Base-by-base conservation (phyloP, 2,888 invertebrate species). In the Sepiola atlantica region DNA sequence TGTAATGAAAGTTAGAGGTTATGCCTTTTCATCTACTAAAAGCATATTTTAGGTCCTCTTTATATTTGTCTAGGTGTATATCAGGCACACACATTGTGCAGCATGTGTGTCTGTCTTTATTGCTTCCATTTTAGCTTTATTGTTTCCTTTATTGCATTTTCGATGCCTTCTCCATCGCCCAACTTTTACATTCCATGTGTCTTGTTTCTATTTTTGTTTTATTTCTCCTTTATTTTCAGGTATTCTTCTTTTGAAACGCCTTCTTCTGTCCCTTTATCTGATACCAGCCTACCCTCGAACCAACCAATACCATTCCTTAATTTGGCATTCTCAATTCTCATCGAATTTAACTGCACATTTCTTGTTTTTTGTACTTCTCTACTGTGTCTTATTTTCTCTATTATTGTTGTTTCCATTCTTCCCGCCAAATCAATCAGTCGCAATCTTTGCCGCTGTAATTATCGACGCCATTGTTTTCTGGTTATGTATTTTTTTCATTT, bases 381-480 rank as follows among this genome's bases (percentile, higher is more conserved):
- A 16, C n/a, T 24, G 12, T 28, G 28, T 32, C 16, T 14, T 1
- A n/a, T 77, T 77, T 77, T 77, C n/a, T 28, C n/a, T 77, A 14
- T 61, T 61, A 61, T n/a, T 77, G 77, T 77, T 77, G 77, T 77
- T 32, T 18, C 77, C n/a, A 77, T 77, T 77, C n/a, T 77, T n/a
- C 77, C 32, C 77, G 16, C 77, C 77, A 18, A 77, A 77, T 77
- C 77, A 77, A 77, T 77, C 77, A 77, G 77, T 77, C 77, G 32
- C 77, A 77, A 77, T 77, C 77, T 77, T 77, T 77, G 77, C 77
- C 18, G n/a, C n/a, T n/a, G 77, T 77, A 77, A 77, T 77, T 77
- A 77, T 77, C 32, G 77, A 77, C 77, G 77, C 77, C 77, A 77
- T 77, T 77, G 77, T 77, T 77, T 77, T 77, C 77, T 77, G 77